Conservation (phyloP, 2,888 invertebrate genomes). For the Tubiluchus corallicola region DNA sequence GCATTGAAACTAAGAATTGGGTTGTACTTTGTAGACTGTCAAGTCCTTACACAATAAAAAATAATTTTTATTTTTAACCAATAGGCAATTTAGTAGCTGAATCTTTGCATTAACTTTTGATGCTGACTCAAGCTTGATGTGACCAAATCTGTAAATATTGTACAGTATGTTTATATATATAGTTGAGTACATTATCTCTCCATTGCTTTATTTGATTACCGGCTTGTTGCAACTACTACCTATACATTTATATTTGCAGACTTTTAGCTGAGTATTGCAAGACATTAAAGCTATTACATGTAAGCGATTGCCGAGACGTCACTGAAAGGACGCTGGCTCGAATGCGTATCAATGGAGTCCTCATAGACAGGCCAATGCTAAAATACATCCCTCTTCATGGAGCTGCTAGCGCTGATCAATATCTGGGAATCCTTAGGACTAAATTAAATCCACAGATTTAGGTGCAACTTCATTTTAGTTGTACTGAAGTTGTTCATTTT, state of each 20-base stretch:
- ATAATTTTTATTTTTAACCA: conserved; percentile 10
- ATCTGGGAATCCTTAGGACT: neutral
- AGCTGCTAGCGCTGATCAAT: neutral
- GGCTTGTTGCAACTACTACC: too few species aligned
- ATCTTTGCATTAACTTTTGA: too few species aligned
- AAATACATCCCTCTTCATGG: neutral
- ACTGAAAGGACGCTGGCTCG: conserved; percentile 39
- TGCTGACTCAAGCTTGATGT: too few species aligned
- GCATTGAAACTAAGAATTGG: too few species aligned
- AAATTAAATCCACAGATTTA: neutral
- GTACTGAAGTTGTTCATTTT: too few species aligned
- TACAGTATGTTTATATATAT: too few species aligned
- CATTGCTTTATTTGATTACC: too few species aligned
- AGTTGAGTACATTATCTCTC: too few species aligned
- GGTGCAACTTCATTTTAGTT: neutral
- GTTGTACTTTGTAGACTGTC: too few species aligned
- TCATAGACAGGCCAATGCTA: neutral
- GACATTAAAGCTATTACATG: conserved; percentile 37
- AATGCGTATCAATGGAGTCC: neutral
- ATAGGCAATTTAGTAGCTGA: conserved; percentile 8
- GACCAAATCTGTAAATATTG: too few species aligned
- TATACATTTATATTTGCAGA: conserved; percentile 34
- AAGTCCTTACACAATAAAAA: too few species aligned
- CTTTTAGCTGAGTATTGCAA: conserved; percentile 37
- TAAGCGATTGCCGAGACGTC: conserved; percentile 41